A percentile compares a stretch with the other conserved stretches of the same genome.
These are phyloP conservation scores for Celastrina argiolus DNA, from an alignment of 2,888 invertebrate genomes.

Conservation along the genomic window DNA sequence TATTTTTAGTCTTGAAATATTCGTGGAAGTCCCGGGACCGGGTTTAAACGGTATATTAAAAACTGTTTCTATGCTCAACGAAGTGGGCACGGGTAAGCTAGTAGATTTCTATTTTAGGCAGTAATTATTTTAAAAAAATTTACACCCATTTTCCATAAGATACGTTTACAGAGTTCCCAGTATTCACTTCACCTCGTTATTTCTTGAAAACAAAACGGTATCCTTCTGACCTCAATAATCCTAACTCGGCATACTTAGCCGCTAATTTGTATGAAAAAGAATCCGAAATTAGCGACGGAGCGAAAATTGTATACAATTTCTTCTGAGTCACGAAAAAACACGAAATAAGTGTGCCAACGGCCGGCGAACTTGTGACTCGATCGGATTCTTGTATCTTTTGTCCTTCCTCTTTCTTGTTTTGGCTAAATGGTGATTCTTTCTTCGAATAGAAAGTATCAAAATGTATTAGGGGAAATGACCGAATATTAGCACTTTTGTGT, in stretches of 20 bases:
- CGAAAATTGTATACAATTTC: conserved; percentile 22
- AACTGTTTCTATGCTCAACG: too few species aligned
- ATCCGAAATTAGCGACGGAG: conserved; percentile 37
- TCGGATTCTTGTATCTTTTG: background rate
- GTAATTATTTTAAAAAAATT: too few species aligned
- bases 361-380: conserved; percentile 25
- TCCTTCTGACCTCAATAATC: conserved; percentile 35
- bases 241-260: conserved; percentile 40
- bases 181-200: background rate
- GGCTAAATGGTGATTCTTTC: background rate
- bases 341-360: conserved; percentile 40
- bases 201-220: conserved; percentile 23
- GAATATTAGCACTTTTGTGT: too few species aligned
- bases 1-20: too few species aligned
- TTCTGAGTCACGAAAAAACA: conserved; percentile 35
- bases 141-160: background rate
- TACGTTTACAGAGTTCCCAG: background rate
- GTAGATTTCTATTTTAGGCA: too few species aligned
- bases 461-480: too few species aligned
- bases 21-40: too few species aligned
- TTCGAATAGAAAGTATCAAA: background rate
- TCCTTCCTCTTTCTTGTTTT: conserved; percentile 1
- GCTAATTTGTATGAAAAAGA: conserved; percentile 44
- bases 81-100: too few species aligned
- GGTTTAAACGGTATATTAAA: too few species aligned